phyloP scores from a whole-genome alignment of 35 echinoderm and acorn worm genomes.

The Ptychodera flava region DNA sequence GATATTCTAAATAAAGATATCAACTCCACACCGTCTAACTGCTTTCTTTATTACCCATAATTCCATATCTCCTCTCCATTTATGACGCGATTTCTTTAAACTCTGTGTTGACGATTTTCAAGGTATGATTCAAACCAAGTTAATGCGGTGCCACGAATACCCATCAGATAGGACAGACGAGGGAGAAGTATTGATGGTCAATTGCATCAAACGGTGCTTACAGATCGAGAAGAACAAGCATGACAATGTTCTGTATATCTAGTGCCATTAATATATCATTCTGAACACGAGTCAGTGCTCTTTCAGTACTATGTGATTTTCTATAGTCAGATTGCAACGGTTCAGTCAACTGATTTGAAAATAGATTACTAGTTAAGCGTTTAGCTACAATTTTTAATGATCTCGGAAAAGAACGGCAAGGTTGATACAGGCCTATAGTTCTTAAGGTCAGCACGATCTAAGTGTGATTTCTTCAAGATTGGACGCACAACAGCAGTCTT shows the following conservation, averaged over 20 bases:
- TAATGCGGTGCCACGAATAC: neutral
- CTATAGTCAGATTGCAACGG: slow-evolving; percentile 27
- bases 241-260: slow-evolving; percentile 16
- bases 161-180: too few species aligned
- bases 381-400: slow-evolving; percentile 14
- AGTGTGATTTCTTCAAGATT: slow-evolving; percentile 10
- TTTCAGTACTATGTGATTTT: slow-evolving; percentile 18
- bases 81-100: too few species aligned
- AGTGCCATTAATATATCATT: slow-evolving; percentile 15
- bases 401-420: slow-evolving; percentile 20
- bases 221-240: slow-evolving; percentile 30
- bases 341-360: too few species aligned
- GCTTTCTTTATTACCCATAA: too few species aligned
- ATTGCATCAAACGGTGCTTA: slow-evolving; percentile 30
- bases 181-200: too few species aligned
- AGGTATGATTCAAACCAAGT: too few species aligned
- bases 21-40: too few species aligned
- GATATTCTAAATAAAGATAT: too few species aligned
- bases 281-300: slow-evolving; percentile 15
- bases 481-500: slow-evolving; percentile 17
- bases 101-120: too few species aligned
- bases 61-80: too few species aligned
- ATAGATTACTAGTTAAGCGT: slow-evolving; percentile 7
- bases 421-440: too few species aligned
- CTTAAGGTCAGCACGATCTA: slow-evolving; percentile 7